A percentile compares a stretch with the other conserved stretches of the same genome.
phyloP scores from a whole-genome alignment of 1,140 invertebrate genomes.

The Helicoverpa zea region DNA sequence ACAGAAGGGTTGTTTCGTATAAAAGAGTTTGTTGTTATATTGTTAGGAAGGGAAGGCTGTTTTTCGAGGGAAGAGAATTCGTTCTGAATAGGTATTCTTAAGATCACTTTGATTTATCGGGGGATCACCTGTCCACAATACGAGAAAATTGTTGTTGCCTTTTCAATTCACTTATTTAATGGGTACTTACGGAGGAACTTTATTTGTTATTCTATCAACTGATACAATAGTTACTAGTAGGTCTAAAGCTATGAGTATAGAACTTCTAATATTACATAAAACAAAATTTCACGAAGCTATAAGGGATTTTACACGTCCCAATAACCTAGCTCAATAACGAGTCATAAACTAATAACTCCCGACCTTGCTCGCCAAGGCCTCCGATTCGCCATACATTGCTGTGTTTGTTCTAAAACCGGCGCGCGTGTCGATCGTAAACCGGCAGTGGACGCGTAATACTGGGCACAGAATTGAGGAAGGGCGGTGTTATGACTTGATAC shows the following conservation, averaged over 20 bases:
- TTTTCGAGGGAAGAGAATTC: neutral
- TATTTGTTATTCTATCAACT: too few relatives aligned
- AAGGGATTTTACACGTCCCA: neutral
- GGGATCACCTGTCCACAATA: neutral
- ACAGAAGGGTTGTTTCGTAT: constrained; percentile 11
- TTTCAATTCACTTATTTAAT: too few relatives aligned
- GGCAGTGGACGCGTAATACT: constrained; percentile 13
- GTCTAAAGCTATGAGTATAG: too few relatives aligned
- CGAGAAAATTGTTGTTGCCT: too few relatives aligned
- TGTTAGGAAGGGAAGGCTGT: neutral
- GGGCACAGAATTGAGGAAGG: constrained; percentile 10
- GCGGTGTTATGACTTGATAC: neutral
- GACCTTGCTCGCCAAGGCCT: constrained; percentile 1
- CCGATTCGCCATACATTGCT: constrained; percentile 14
- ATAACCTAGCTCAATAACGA: constrained; percentile 9
- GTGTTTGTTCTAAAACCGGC: constrained; percentile 7
- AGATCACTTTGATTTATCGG: neutral
- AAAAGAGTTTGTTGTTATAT: neutral
- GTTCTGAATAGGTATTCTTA: neutral
- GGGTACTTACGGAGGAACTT: too few relatives aligned
- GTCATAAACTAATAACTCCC: constrained; percentile 11
- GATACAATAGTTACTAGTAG: too few relatives aligned
- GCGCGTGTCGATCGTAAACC: neutral
- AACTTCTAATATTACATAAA: too few relatives aligned
- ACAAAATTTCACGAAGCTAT: too few relatives aligned